Evolutionary conservation across 2,113 vertebrate species (phyloP).

Genomic region (Otocyon megalotis): DNA sequence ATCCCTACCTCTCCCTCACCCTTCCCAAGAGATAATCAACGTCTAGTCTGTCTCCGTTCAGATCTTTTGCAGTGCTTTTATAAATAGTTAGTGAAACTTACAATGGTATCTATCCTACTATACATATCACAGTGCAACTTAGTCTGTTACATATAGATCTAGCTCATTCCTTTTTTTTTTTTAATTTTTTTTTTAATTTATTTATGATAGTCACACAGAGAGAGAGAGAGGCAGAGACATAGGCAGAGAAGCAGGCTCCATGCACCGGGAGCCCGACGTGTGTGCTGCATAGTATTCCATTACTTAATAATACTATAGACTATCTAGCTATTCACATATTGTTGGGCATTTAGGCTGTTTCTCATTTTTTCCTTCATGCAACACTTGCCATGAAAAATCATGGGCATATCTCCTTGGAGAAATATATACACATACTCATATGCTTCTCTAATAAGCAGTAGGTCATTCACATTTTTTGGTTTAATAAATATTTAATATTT

Average conservation of each 20-base stretch:
- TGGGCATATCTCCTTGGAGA: background rate
- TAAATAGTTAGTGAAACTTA: background rate
- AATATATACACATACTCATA: background rate
- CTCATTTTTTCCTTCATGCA: background rate
- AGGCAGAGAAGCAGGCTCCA: too few species aligned
- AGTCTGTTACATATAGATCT: background rate
- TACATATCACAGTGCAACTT: constrained; percentile 1
- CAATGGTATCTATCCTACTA: background rate
- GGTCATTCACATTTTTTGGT: constrained; percentile 18
- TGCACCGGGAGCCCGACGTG: too few species aligned
- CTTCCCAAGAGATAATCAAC: background rate
- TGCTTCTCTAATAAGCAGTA: background rate
- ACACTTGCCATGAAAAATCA: constrained; percentile 50
- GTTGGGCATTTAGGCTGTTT: background rate
- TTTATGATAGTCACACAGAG: too few species aligned
- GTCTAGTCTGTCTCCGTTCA: constrained; percentile 8
- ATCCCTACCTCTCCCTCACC: background rate
- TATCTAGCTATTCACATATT: background rate
- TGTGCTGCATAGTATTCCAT: background rate
- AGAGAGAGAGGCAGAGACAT: too few species aligned
- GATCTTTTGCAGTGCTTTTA: background rate
- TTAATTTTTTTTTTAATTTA: too few species aligned
- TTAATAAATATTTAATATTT: constrained; percentile 64
- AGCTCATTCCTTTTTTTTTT: background rate
- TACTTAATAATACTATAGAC: background rate